A percentile compares a stretch with the other conserved stretches of the same genome.
These are phyloP conservation scores for Brienomyrus brachyistius DNA, from an alignment of 2,113 vertebrate genomes.

Conservation along the genomic window DNA sequence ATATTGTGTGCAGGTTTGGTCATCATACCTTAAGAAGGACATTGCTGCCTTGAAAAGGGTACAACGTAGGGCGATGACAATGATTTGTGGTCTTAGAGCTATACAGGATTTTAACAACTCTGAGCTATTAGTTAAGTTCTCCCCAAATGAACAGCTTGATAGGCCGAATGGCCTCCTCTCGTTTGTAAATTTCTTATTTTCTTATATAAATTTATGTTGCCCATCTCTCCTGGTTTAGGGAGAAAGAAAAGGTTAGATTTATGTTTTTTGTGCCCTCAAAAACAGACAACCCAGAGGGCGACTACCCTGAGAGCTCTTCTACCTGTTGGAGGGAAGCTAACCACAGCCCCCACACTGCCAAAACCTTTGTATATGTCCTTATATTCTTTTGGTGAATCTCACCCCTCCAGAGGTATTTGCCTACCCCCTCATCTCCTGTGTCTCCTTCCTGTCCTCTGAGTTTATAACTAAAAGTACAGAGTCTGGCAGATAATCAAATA, in stretches of 20 bases:
- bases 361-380: not conserved
- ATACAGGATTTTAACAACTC: too few species aligned
- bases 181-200: too few species aligned
- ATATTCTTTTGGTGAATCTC: not conserved
- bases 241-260: not conserved
- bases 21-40: too few species aligned
- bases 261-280: not conserved
- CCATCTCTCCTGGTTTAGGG: not conserved
- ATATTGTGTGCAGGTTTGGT: too few species aligned
- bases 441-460: not conserved
- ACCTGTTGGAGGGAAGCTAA: not conserved
- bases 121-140: too few species aligned
- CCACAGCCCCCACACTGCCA: not conserved
- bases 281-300: not conserved
- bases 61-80: too few species aligned
- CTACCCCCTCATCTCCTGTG: not conserved
- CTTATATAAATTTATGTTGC: not conserved
- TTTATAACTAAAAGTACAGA: not conserved
- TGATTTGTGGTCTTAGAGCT: too few species aligned
- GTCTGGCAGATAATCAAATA: constrained; percentile 2
- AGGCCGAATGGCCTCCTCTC: too few species aligned
- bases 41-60: too few species aligned
- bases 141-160: too few species aligned
- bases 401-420: not conserved
- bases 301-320: not conserved